A percentile compares a stretch with the other conserved stretches of the same genome.
Evolutionary conservation across 2,113 vertebrate species (phyloP).

Genomic region (Syngnathus typhle): DNA sequence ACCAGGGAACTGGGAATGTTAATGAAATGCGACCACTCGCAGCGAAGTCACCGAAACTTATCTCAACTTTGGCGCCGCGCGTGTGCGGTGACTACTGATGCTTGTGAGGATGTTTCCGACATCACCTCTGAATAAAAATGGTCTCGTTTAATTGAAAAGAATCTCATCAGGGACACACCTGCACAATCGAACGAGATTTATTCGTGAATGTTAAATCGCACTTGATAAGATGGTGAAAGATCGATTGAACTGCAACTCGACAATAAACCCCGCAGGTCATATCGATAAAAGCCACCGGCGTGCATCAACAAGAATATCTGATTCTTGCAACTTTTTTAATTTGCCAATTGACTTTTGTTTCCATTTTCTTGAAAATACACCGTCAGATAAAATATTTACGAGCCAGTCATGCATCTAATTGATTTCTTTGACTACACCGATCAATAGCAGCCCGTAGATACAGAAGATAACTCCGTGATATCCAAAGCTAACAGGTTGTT

Average conservation of each 20-base stretch:
- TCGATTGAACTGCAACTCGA: neutral
- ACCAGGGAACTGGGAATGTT: neutral
- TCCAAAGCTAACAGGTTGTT: neutral
- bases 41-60: neutral
- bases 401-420: constrained; percentile 9
- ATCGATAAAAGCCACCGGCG: neutral
- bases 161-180: neutral
- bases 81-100: neutral
- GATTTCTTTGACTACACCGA: constrained; percentile 12
- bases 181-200: neutral
- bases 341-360: neutral
- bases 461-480: constrained; percentile 1
- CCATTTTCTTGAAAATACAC: neutral
- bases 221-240: neutral
- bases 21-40: constrained; percentile 12
- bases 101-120: neutral
- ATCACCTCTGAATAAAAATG: neutral
- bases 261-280: neutral
- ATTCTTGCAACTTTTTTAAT: neutral
- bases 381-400: neutral
- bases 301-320: neutral
- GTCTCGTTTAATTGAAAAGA: neutral
- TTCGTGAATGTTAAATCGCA: neutral
- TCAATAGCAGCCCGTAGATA: constrained; percentile 15
- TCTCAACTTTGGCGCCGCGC: neutral